Conservation (phyloP, 2,797 vertebrate species). For the Tenualosa ilisha region DNA sequence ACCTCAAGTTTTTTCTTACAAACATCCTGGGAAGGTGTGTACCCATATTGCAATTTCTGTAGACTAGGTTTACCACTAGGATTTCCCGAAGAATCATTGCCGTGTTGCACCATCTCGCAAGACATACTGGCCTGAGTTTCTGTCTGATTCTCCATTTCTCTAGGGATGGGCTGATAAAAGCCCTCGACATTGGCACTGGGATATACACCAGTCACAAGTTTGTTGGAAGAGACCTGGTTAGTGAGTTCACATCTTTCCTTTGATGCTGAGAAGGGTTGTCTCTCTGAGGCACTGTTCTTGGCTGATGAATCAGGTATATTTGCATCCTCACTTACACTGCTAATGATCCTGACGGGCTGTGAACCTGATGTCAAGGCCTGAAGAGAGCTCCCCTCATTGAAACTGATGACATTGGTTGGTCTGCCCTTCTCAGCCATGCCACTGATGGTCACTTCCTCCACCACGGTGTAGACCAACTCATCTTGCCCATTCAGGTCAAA, state of each 20-base stretch:
- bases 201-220: constrained; percentile 84
- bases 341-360: constrained; percentile 92
- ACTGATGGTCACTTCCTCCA: constrained; percentile 93
- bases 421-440: constrained; percentile 80
- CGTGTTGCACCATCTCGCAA: not conserved
- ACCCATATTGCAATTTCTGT: not conserved
- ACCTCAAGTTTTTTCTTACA: constrained; percentile 19
- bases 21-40: constrained; percentile 14
- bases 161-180: constrained; percentile 66
- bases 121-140: constrained; percentile 59
- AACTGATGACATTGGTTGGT: constrained; percentile 88
- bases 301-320: constrained; percentile 59
- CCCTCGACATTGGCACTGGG: constrained; percentile 72
- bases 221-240: constrained; percentile 83
- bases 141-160: constrained; percentile 69
- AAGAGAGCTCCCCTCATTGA: constrained; percentile 84
- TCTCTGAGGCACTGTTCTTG: constrained; percentile 66
- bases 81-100: not conserved
- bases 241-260: constrained; percentile 66
- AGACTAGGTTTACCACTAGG: not conserved
- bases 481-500: constrained; percentile 93
- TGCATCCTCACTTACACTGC: constrained; percentile 86
- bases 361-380: constrained; percentile 78
- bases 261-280: constrained; percentile 68
- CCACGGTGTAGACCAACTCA: constrained; percentile 94